Conservation (phyloP, 1,140 invertebrate species). For the Tetramorium alpestre region DNA sequence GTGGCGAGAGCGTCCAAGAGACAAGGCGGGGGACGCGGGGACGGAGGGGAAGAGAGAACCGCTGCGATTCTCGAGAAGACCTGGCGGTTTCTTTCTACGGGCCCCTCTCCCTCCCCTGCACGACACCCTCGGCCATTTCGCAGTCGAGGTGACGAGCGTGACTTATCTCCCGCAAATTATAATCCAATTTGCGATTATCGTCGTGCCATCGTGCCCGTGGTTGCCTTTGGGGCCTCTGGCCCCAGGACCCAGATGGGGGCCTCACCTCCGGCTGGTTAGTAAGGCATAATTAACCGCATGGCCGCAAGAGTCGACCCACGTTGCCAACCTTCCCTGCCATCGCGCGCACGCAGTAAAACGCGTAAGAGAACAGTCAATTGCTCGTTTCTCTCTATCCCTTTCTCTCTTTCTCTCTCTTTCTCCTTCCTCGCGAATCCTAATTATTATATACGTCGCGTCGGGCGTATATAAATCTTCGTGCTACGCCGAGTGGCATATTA, state of each 20-base stretch:
- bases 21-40: not conserved
- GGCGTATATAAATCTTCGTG: conserved; percentile 54
- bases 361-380: conserved; percentile 44
- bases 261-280: conserved; percentile 71
- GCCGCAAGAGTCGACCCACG: conserved; percentile 45
- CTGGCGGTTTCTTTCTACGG: conserved; percentile 37
- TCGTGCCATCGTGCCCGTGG: conserved; percentile 71
- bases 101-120: conserved; percentile 33
- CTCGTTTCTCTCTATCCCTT: not conserved
- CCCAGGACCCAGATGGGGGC: conserved; percentile 64
- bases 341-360: not conserved
- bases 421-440: conserved; percentile 34
- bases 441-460: conserved; percentile 50
- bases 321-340: conserved; percentile 46
- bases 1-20: conserved; percentile 47
- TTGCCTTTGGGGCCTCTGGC: conserved; percentile 63
- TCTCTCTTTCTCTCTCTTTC: not conserved
- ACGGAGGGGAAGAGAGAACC: conserved; percentile 7
- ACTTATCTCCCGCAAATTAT: conserved; percentile 84
- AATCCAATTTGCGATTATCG: conserved; percentile 86
- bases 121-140: conserved; percentile 76
- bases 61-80: conserved; percentile 47
- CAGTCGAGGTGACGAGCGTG: conserved; percentile 83
- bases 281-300: conserved; percentile 71
- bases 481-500: conserved; percentile 43